Evolutionary conservation across 2,797 vertebrate species (phyloP).

Genomic region (Telmatherina bonti): DNA sequence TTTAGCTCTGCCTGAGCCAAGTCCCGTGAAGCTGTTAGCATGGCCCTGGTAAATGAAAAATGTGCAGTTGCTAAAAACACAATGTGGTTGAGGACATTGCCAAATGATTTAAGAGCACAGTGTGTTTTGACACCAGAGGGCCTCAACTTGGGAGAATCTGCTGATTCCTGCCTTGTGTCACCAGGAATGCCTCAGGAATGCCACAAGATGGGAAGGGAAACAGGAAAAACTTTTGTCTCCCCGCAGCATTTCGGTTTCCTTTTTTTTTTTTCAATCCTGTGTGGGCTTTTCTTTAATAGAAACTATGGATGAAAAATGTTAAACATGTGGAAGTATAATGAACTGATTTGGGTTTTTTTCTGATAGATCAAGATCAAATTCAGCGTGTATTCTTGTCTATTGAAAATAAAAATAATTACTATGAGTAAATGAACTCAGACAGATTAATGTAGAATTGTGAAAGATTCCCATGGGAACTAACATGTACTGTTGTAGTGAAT

Average conservation of each 20-base stretch:
- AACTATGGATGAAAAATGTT: slow-evolving; percentile 42
- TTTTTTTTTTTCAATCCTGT: slow-evolving; percentile 46
- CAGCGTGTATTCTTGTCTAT: slow-evolving; percentile 29
- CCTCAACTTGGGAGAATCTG: slow-evolving; percentile 62
- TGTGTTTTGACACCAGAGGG: slow-evolving; percentile 67
- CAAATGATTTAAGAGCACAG: slow-evolving; percentile 42
- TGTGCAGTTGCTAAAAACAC: slow-evolving; percentile 52
- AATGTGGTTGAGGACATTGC: slow-evolving; percentile 52
- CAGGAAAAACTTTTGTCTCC: slow-evolving; percentile 80
- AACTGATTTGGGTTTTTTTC: slow-evolving; percentile 4
- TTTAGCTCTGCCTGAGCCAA: slow-evolving; percentile 10
- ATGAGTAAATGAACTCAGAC: slow-evolving; percentile 50
- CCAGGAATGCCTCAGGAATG: slow-evolving; percentile 76
- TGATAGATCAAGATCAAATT: slow-evolving; percentile 45
- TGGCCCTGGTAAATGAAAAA: slow-evolving; percentile 47
- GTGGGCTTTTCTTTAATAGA: slow-evolving; percentile 56
- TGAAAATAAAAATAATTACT: slow-evolving; percentile 57
- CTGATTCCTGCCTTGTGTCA: slow-evolving; percentile 75
- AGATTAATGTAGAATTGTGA: slow-evolving; percentile 42
- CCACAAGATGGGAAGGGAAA: slow-evolving; percentile 70
- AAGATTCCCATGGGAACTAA: slow-evolving; percentile 47
- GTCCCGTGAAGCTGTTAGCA: slow-evolving; percentile 11
- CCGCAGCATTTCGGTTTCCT: slow-evolving; percentile 44
- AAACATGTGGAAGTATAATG: slow-evolving; percentile 23
- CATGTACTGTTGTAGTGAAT: slow-evolving; percentile 47